Evolutionary conservation across 2,797 vertebrate species (phyloP), one percentile per base, ranked within the genome.

Genomic region (Hypotaenidia okinawae): DNA sequence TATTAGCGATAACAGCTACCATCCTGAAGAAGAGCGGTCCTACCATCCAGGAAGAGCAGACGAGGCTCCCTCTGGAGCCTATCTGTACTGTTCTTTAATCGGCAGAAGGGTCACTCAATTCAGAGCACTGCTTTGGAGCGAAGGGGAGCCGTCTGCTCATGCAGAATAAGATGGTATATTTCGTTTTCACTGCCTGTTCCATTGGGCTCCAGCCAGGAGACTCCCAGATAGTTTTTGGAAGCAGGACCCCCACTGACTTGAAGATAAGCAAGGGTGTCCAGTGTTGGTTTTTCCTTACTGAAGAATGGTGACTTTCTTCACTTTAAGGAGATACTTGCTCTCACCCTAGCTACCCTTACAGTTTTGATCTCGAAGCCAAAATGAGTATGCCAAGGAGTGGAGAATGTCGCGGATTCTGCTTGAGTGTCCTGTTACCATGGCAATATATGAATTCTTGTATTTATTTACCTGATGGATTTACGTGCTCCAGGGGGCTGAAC

Each of bases 401-500:
- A 80, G 87, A 62, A 67, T 84, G 89, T 96, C 67, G 33, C 43
- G 55, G 81, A 62, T 66, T 41, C 63, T 23, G 67, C 90, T 43
- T 35, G 68, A 57, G 72, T 37, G 93, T 59, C 94, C 78, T 32
- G 63, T 93, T 87, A 57, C 96, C 93, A 43, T 62, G 30, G 30
- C 15, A 54, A 93, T 88, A 66, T 73, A 18, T 28, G 28, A 83
- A 89, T 85, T 80, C 86, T 83, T 69, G 49, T 95, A 68, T 92
- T 96, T 96, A 87, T 96, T 96, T 97, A 95, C 95, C 91, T 96
- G 96, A 70, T 75, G 72, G 88, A 92, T 96, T 41, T 82, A 79
- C 1, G 3, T 67, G 90, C 93, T 90, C 22, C 54, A 37, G 84
- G 91, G 87, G 83, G 73, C 35, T 90, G 74, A 85, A 62, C 77